Conservation (phyloP, 2,113 vertebrate species). For the Mustela lutreola region DNA sequence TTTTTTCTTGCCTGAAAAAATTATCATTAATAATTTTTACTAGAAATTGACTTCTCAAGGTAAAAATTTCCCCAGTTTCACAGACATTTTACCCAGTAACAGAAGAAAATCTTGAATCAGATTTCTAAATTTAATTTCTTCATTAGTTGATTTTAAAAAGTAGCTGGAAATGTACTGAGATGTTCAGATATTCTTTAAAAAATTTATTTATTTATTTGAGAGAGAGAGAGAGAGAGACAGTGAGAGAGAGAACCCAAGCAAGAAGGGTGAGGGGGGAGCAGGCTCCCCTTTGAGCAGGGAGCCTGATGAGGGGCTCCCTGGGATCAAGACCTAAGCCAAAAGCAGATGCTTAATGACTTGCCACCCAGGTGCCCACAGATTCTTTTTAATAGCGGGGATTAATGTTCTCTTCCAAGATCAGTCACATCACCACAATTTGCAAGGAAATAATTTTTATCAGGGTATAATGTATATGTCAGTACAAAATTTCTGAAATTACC, state of each 20-base stretch:
- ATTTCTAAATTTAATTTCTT: constrained; percentile 15
- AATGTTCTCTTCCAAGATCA: not conserved
- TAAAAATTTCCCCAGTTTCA: not conserved
- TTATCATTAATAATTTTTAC: not conserved
- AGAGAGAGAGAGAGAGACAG: no score
- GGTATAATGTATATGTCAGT: not conserved
- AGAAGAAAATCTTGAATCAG: not conserved
- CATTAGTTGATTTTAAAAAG: not conserved
- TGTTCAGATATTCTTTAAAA: not conserved
- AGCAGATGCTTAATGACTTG: no score
- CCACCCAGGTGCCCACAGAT: not conserved
- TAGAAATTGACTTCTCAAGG: not conserved
- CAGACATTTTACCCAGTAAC: not conserved
- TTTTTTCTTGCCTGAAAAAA: not conserved
- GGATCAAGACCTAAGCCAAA: no score
- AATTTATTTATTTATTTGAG: no score
- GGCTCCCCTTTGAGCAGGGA: no score
- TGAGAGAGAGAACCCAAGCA: no score
- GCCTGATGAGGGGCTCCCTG: no score
- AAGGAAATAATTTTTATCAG: not conserved
- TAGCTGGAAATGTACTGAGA: not conserved
- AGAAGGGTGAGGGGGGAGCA: no score
- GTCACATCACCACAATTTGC: not conserved
- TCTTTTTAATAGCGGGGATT: not conserved
- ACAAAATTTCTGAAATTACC: not conserved